phyloP scores from a whole-genome alignment of 2,797 vertebrate species.

The Distichodus sexfasciatus region DNA sequence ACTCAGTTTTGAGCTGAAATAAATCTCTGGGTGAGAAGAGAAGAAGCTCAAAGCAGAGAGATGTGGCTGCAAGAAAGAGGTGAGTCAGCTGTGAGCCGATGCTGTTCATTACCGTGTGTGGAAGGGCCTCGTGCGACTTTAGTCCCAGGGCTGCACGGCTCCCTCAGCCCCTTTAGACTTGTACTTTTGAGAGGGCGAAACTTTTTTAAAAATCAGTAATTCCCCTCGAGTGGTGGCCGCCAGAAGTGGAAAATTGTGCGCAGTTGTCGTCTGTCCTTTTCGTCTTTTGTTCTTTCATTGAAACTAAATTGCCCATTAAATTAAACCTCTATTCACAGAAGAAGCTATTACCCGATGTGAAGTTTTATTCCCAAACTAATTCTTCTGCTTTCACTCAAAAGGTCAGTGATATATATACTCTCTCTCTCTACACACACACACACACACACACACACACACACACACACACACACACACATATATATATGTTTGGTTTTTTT shows the following conservation, averaged over 20 bases:
- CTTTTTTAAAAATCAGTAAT: conserved; percentile 27
- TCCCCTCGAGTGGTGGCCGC: conserved; percentile 8
- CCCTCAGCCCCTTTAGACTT: conserved; percentile 22
- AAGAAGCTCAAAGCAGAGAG: conserved; percentile 10
- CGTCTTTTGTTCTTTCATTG: neutral
- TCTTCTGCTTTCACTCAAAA: too few species aligned
- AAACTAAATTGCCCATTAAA: conserved; percentile 40
- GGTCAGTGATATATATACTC: too few species aligned
- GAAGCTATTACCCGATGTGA: conserved; percentile 18
- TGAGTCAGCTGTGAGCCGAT: conserved; percentile 29
- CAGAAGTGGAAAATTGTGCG: conserved; percentile 19
- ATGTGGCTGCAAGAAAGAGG: conserved; percentile 21
- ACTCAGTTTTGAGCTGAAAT: conserved; percentile 34
- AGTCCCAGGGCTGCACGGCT: conserved; percentile 29
- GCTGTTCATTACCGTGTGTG: conserved; percentile 39
- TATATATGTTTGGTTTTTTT: too few species aligned
- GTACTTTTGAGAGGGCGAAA: conserved; percentile 25
- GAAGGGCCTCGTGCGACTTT: conserved; percentile 36
- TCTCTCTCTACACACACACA: too few species aligned
- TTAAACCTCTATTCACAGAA: conserved; percentile 6
- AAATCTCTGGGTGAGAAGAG: conserved; percentile 18
- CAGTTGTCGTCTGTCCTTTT: conserved; percentile 18
- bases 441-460: too few species aligned
- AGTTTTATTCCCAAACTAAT: too few species aligned
- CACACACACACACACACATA: too few species aligned